Evolutionary conservation across 2,888 invertebrate species (phyloP), one percentile per base, ranked within the genome.

Genomic region (Cordilura impudica): DNA sequence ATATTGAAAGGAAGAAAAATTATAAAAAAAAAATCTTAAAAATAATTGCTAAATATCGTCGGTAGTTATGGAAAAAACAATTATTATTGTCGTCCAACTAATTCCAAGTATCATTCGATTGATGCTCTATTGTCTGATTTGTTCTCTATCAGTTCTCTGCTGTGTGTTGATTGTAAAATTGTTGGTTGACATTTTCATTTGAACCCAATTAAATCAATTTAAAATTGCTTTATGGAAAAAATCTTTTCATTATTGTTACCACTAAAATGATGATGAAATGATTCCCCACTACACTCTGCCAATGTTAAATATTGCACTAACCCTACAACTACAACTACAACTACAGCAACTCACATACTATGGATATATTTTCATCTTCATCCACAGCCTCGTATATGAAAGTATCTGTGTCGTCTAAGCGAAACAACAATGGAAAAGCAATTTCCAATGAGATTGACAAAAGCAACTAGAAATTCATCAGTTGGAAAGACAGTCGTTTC

Each of bases 161-260:
- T 39, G 35, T 39, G n/a, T 39, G n/a, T 39, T 39, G 12, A 39
- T 39, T 39, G 35, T 39, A 39, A n/a, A 51, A 51, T 82, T 82
- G 84, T 83, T 86, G 83, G 82, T 85, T 86, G 87, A 86, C 86
- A 85, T 87, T 86, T 86, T 84, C 87, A 86, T 84, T 86, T 86
- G 87, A 86, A 87, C 86, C 83, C 86, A 86, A 86, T 86, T 86
- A 86, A 83, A 83, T 83, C 81, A 78, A 83, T 82, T 82, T 83
- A 85, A 67, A 79, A 79, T 79, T 79, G 75, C 63, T 79, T 67
- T 71, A 71, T 75, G 49, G 31, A 56, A 26, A 58, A 35, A 39
- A 45, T 5, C 35, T 39, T n/a, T 39, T 39, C n/a, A 10, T 51
- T 53, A 43, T 65, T 78, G 67, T 69, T 73, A 65, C 69, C 56